These are phyloP conservation scores for Rhynchophorus ferrugineus DNA, from an alignment of 1,140 invertebrate genomes.

Conservation along the genomic window DNA sequence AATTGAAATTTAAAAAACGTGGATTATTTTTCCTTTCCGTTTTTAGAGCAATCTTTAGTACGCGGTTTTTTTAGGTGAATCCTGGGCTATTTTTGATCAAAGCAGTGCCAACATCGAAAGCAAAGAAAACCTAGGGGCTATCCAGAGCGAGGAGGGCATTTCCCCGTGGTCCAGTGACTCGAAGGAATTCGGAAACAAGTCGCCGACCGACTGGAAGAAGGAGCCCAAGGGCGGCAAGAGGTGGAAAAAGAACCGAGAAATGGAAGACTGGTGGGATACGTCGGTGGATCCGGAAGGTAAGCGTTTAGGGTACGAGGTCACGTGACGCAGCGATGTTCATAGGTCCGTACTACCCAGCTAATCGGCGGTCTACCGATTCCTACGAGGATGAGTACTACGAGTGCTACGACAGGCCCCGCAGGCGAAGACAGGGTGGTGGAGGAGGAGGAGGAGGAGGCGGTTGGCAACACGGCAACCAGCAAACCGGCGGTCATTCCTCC, in stretches of 20 bases:
- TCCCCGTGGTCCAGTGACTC: slow-evolving; percentile 73
- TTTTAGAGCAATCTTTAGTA: too few relatives aligned
- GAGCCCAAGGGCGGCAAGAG: slow-evolving; percentile 39
- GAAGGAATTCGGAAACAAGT: slow-evolving; percentile 51
- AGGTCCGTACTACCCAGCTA: slow-evolving; percentile 29
- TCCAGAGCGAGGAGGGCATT: slow-evolving; percentile 47
- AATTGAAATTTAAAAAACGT: too few relatives aligned
- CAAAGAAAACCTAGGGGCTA: slow-evolving; percentile 36
- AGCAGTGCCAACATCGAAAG: slow-evolving; percentile 23
- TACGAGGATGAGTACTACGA: slow-evolving; percentile 40
- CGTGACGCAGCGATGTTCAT: too few relatives aligned
- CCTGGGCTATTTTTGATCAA: slow-evolving; percentile 40
- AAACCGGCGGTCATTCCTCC: slow-evolving; percentile 50
- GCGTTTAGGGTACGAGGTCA: too few relatives aligned
- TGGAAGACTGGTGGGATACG: slow-evolving; percentile 40
- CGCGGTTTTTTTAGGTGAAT: slow-evolving; percentile 28
- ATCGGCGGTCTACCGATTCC: slow-evolving; percentile 39
- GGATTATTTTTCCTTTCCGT: too few relatives aligned
- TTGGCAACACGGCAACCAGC: slow-evolving; percentile 16
- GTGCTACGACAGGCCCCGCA: slow-evolving; percentile 34
- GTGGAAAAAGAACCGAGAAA: slow-evolving; percentile 43
- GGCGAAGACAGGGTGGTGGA: slow-evolving; percentile 26
- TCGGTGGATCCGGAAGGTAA: slow-evolving; percentile 36
- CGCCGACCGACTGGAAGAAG: slow-evolving; percentile 44
- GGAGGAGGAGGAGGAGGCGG: slow-evolving; percentile 22